Conservation (phyloP, 2,113 vertebrate species). For the Megaceryle torquata region DNA sequence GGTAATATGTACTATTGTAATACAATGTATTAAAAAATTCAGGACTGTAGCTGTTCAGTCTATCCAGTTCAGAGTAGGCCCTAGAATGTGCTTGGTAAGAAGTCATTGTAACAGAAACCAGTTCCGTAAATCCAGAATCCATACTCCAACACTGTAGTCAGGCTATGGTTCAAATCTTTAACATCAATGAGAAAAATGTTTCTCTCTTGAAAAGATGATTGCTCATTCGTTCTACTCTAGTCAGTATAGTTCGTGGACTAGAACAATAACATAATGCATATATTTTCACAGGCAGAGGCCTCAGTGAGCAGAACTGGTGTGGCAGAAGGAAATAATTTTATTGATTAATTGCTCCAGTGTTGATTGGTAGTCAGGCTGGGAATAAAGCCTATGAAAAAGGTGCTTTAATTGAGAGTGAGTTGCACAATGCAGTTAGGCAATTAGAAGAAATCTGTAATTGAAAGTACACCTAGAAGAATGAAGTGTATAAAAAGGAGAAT, state of each 20-base stretch:
- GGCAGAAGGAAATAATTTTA: background rate
- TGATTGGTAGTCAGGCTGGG: background rate
- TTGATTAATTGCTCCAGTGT: background rate
- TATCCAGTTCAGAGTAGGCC: background rate
- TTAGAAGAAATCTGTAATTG: background rate
- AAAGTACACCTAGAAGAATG: background rate
- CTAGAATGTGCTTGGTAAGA: background rate
- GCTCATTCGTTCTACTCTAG: background rate
- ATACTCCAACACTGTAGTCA: background rate
- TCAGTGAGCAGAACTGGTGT: background rate
- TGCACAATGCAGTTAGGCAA: background rate
- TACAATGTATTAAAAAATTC: background rate
- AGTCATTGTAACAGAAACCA: background rate
- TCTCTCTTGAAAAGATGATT: background rate
- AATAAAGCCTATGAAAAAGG: background rate
- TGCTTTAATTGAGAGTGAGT: background rate
- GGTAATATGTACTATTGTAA: background rate
- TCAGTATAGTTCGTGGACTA: background rate
- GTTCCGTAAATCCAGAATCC: background rate
- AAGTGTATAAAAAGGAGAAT: background rate
- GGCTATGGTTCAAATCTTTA: background rate
- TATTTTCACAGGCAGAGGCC: background rate
- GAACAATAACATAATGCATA: background rate
- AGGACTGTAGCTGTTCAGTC: rapidly evolving
- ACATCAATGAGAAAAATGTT: background rate